Conservation (phyloP, 2,888 invertebrate genomes). For the Caenorhabditis macrosperma region DNA sequence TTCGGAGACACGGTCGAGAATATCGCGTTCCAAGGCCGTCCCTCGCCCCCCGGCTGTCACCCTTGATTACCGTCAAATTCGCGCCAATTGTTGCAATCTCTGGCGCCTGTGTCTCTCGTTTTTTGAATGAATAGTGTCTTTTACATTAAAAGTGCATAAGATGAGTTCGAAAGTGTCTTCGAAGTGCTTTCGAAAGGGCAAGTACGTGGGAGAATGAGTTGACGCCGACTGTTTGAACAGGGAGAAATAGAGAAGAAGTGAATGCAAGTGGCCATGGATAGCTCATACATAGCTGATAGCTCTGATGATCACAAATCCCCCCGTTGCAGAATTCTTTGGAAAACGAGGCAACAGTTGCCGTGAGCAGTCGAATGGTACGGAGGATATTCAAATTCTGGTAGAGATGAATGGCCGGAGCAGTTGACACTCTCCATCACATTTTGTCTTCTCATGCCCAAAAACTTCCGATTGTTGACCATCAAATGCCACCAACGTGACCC, state of each 20-base stretch:
- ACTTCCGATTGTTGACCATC: conserved; percentile 4
- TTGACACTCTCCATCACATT: too few species aligned
- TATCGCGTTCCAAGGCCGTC: conserved; percentile 41
- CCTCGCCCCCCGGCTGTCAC: conserved; percentile 25
- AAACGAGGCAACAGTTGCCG: too few species aligned
- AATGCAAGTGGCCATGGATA: neutral
- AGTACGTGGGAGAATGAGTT: neutral
- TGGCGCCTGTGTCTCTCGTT: neutral
- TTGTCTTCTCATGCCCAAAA: neutral
- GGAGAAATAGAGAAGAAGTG: neutral
- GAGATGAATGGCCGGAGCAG: too few species aligned
- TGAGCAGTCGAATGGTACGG: too few species aligned
- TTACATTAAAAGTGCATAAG: neutral
- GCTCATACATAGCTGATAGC: neutral
- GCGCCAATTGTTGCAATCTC: conserved; percentile 22
- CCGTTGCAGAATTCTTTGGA: too few species aligned
- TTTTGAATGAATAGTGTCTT: neutral
- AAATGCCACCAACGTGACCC: neutral
- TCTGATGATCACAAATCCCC: too few species aligned
- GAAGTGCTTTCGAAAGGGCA: neutral
- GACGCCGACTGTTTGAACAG: neutral
- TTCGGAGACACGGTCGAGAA: conserved; percentile 1
- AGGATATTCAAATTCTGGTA: too few species aligned
- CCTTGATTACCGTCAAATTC: conserved; percentile 36
- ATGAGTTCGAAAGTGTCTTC: neutral